A percentile compares a stretch with the other conserved stretches of the same genome.
Evolutionary conservation across 1,140 invertebrate genomes (phyloP).

Genomic region (Penaeus vannamei): DNA sequence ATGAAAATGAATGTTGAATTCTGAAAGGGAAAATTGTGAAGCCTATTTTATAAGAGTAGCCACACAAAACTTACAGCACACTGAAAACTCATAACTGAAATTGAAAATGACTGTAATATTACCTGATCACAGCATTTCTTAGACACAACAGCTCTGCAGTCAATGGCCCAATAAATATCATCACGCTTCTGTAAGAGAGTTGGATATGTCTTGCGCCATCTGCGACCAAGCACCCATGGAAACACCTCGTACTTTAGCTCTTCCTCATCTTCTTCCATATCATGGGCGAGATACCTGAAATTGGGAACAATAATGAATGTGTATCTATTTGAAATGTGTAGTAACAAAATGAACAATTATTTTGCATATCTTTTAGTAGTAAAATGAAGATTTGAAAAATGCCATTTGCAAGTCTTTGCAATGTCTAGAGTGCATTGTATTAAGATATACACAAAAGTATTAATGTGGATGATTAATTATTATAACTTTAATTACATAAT

Average conservation of each 20-base stretch:
- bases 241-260: constrained; percentile 75
- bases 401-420: too few relatives aligned
- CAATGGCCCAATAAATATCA: constrained; percentile 73
- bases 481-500: too few relatives aligned
- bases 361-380: neutral
- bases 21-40: too few relatives aligned
- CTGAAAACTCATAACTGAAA: too few relatives aligned
- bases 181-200: constrained; percentile 72
- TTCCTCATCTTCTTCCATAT: constrained; percentile 78
- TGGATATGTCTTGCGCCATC: constrained; percentile 71
- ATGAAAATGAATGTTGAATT: too few relatives aligned
- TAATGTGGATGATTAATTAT: constrained; percentile 36
- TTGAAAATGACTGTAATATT: neutral
- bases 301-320: too few relatives aligned
- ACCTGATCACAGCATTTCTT: constrained; percentile 75
- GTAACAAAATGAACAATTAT: too few relatives aligned
- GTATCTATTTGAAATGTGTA: neutral
- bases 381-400: neutral
- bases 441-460: constrained; percentile 6
- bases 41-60: too few relatives aligned
- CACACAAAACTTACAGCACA: too few relatives aligned
- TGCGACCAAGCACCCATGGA: constrained; percentile 73
- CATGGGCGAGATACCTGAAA: constrained; percentile 75
- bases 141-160: constrained; percentile 75
- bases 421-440: too few relatives aligned